A percentile compares a stretch with the other conserved stretches of the same genome.
Evolutionary conservation across 1,140 invertebrate species (phyloP).

Genomic region (Apocrypta bakeri): DNA sequence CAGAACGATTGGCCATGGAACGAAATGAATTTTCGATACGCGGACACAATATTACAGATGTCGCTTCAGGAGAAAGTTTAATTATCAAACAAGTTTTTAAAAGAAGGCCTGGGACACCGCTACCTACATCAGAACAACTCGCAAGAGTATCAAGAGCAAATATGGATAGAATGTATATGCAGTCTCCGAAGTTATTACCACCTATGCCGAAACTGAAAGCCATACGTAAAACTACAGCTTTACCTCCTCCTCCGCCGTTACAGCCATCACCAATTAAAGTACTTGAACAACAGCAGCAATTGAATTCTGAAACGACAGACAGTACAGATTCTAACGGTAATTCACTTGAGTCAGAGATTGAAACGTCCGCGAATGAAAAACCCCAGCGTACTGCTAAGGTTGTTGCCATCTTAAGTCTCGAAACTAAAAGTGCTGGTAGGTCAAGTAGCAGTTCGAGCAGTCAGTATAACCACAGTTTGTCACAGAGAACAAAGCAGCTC

Average conservation of each 20-base stretch:
- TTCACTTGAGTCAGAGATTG: conserved; percentile 46
- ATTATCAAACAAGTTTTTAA: conserved; percentile 44
- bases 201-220: conserved; percentile 29
- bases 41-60: background rate
- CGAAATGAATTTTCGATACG: conserved; percentile 18
- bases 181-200: background rate
- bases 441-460: background rate
- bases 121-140: conserved; percentile 45
- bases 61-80: background rate
- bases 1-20: conserved; percentile 29
- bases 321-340: conserved; percentile 62
- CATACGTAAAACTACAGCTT: background rate
- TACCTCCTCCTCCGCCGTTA: conserved; percentile 3
- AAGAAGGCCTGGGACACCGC: conserved; percentile 61
- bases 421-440: conserved; percentile 55
- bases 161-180: background rate
- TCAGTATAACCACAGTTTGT: background rate
- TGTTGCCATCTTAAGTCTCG: conserved; percentile 67
- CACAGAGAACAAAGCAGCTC: background rate
- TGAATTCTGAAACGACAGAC: background rate
- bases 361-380: conserved; percentile 55
- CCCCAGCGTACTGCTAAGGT: conserved; percentile 71
- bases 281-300: background rate
- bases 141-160: background rate
- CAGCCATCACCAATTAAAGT: background rate